Base-by-base conservation (phyloP, 2,888 invertebrate genomes). In the Clistopyga incitator region DNA sequence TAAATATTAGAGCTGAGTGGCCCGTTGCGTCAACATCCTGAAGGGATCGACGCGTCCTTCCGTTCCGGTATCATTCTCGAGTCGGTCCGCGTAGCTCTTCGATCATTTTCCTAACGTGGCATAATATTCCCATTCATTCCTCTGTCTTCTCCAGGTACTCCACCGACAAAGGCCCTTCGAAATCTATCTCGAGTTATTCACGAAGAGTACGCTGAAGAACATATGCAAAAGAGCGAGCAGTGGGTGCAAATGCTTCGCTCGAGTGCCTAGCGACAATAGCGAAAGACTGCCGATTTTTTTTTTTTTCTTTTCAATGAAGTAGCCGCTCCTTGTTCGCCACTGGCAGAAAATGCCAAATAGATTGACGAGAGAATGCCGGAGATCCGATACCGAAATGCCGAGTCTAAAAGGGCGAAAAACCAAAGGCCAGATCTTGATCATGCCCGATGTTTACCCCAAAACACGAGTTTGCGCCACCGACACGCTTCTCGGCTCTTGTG, bases 1-100 rank as follows among this genome's bases (percentile, higher is more conserved):
- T 90, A 91, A 91, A 91, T 89, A 91, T 91, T 90, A 86, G 89
- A 90, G 87, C 76, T 85, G 65, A 79, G 81, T 87, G 78, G 82
- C 78, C 88, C 84, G 88, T 87, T 88, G 86, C 86, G 86, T 86
- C 89, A 88, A 90, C 88, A 88, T 88, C 86, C 86, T 83, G 84
- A 80, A 85, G 86, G 81, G 81, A 75, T 85, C 84, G 85, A 85
- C 82, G 84, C 85, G 85, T 88, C 85, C 88, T 88, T 88, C 89
- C 89, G 88, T 87, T 87, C 54, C 75, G 71, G 81, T 75, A 81
- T 84, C 68, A 64, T 64, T 56, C 77, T 70, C 42, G 50, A 56
- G 74, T 70, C 59, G 0, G 34, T 38, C 34, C 11, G n/a, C 45
- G 4, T 8, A 34, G 42, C 45, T 64, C 67, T 50, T 78, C 78